These are phyloP conservation scores for Eulemur albifrons DNA, from an alignment of 2,797 vertebrate genomes.

Conservation along the genomic window DNA sequence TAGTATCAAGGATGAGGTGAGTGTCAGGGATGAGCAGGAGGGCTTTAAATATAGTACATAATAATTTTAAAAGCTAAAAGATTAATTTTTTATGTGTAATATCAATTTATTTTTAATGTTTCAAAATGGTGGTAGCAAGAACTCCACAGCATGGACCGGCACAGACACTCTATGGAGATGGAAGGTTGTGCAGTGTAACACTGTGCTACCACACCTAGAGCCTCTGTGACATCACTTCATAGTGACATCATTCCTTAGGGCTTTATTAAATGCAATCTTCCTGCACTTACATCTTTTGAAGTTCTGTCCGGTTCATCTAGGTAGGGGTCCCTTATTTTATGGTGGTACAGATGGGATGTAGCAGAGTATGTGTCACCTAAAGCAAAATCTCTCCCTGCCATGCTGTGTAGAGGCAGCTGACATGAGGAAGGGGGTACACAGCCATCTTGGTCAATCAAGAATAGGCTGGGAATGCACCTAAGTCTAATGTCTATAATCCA, in stretches of 20 bases:
- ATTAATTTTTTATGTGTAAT: background rate
- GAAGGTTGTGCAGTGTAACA: background rate
- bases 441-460: background rate
- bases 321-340: background rate
- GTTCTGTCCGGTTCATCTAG: background rate
- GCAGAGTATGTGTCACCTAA: background rate
- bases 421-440: background rate
- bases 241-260: background rate
- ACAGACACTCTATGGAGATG: background rate
- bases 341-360: background rate
- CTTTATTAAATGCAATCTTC: background rate
- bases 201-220: background rate
- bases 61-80: background rate
- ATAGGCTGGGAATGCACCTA: background rate
- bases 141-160: background rate
- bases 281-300: background rate
- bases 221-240: background rate
- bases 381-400: background rate
- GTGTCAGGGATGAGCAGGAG: background rate
- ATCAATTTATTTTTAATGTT: conserved; percentile 20
- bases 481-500: background rate
- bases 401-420: background rate
- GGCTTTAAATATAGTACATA: background rate
- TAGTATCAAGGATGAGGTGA: background rate
- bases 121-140: background rate